Base-by-base conservation (phyloP, 2,888 invertebrate genomes). In the Zele albiditarsus region DNA sequence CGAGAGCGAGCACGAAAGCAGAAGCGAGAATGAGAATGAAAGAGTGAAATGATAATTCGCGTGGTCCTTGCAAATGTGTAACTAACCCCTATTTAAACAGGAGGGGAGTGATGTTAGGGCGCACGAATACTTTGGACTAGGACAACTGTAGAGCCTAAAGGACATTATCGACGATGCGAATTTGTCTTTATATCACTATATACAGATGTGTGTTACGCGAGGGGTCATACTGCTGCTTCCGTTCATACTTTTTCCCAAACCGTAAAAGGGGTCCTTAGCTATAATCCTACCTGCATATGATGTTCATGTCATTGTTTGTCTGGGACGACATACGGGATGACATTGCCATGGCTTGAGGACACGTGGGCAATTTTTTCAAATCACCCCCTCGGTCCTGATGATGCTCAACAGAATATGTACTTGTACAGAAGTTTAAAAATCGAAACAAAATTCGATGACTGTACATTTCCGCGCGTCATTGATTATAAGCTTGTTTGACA, bases 221-320 rank as follows among this genome's bases (percentile, higher is more conserved):
- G 71, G 80, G 80, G 53, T 53, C 6, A 53, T n/a, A 53, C 53
- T 20, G 20, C 53, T 53, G 53, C 53, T 20, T 20, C 10, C 53
- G 53, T 53, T n/a, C 6, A 53, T 53, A 53, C 20, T 20, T 82
- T 75, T 73, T 74, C 80, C 81, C 82, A 82, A 84, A 85, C 83
- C 83, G 79, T 81, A 84, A 85, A 86, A 86, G 85, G 87, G 86
- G 83, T 85, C 84, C 83, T 74, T 79, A 80, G 77, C 82, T 84
- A 84, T 89, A 89, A 89, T 89, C 89, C 89, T 89, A 89, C 89
- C 89, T 89, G 89, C 88, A 85, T 85, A 86, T 84, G 89, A 89
- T 89, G 88, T 86, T 84, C 87, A 84, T 57, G 81, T 84, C 83
- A 83, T 84, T 87, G 85, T 85, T 84, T 83, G 84, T 78, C 79